Evolutionary conservation across 2,888 invertebrate species (phyloP), one percentile per base, ranked within the genome.

Genomic region (Acrobasis consociella): DNA sequence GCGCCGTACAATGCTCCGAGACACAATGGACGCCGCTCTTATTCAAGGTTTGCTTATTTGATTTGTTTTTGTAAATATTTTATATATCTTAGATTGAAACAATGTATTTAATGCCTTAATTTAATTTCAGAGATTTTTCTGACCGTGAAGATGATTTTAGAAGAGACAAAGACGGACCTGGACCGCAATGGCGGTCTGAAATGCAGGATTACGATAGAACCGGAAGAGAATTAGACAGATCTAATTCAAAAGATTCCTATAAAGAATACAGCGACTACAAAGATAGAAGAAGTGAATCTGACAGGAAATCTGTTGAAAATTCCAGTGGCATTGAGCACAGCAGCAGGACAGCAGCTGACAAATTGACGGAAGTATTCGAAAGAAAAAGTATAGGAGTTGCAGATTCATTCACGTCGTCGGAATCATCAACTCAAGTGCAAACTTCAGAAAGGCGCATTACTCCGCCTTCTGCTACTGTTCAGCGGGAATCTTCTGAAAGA

Each of bases 371-470:
- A 78, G 91, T 91, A 63, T 93, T 93, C 77, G 93, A 93, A 76
- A 83, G 93, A 64, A 93, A 87, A 76, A 91, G 89, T 73, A 86
- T 87, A 75, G 89, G 87, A 17, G 66, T 90, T 56, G 74, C 80
- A 64, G 90, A 89, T 70, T 83, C 88, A 60, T 85, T 89, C 68
- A 78, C 77, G 49, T 68, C 81, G 10, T 68, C 80, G 10, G 89
- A 89, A 61, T 71, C 77, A n/a, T 73, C 87, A 75, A 79, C 83
- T 76, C 78, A 81, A 76, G 69, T 74, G 60, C 80, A 72, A 83
- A 93, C 37, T 87, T 93, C 66, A 74, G 95, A 77, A 91, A 94
- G 78, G 89, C 94, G 65, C 81, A 93, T 71, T 78, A 90, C 74
- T 46, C 89, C 91, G 10, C 80, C 85, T 9, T 86, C 91, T 1